Evolutionary conservation across 2,797 vertebrate species (phyloP).

Genomic region (Huso huso): DNA sequence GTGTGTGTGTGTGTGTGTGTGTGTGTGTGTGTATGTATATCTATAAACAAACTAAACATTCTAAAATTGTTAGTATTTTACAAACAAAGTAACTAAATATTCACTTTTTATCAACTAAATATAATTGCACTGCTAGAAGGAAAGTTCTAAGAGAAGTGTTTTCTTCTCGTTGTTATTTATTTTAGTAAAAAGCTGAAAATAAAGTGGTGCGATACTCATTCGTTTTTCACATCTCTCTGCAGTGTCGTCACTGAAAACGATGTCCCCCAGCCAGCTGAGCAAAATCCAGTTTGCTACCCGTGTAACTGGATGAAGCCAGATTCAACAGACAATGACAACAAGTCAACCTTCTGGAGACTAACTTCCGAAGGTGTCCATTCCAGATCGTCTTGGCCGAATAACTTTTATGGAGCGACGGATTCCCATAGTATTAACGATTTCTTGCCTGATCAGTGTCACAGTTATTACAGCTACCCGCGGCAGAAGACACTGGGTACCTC

Average conservation of each 20-base stretch:
- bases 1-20: too few relatives aligned
- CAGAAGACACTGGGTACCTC: conserved; percentile 78
- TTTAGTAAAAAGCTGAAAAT: too few relatives aligned
- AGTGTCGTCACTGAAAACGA: conserved; percentile 69
- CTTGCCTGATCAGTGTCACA: conserved; percentile 67
- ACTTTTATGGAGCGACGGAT: conserved; percentile 67
- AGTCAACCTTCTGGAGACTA: conserved; percentile 51
- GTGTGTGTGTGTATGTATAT: too few relatives aligned
- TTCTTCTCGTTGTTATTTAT: conserved; percentile 12
- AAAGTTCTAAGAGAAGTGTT: not conserved
- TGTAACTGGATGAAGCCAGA: conserved; percentile 65
- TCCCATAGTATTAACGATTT: conserved; percentile 67
- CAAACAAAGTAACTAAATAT: too few relatives aligned
- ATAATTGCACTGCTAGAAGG: too few relatives aligned
- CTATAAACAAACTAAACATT: too few relatives aligned
- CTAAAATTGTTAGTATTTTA: too few relatives aligned
- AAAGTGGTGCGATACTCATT: too few relatives aligned
- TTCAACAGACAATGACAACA: conserved; percentile 48
- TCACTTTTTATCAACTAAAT: too few relatives aligned
- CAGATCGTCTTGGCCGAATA: conserved; percentile 88
- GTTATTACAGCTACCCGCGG: conserved; percentile 90
- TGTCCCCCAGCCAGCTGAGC: conserved; percentile 53
- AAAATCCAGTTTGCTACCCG: conserved; percentile 70
- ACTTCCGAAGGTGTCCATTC: conserved; percentile 60
- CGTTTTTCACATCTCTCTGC: conserved; percentile 22